Evolutionary conservation across 2,797 vertebrate species (phyloP).

Genomic region (Acipenser oxyrinchus): DNA sequence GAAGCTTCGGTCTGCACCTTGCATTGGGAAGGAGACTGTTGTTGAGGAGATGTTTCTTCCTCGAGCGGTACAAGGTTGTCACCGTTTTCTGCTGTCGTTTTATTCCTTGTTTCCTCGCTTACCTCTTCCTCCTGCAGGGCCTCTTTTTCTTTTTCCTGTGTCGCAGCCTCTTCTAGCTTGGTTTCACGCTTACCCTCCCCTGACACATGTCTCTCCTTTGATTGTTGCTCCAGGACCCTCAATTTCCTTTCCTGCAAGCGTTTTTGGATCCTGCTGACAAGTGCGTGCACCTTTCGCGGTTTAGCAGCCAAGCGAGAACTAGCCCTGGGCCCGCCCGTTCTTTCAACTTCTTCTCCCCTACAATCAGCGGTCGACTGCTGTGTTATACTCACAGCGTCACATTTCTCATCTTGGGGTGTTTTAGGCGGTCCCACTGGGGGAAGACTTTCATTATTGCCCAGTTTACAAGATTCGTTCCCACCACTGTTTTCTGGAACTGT

Average conservation of each 20-base stretch:
- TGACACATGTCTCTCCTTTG: constrained; percentile 5
- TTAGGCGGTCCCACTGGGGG: not conserved
- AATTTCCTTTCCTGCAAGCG: constrained; percentile 16
- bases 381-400: not conserved
- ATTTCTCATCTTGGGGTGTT: not conserved
- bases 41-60: constrained; percentile 1
- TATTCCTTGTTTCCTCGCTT: not conserved
- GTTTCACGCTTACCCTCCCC: not conserved
- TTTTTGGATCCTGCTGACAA: constrained; percentile 18
- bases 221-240: constrained; percentile 17
- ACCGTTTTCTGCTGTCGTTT: not conserved
- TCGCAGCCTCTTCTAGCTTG: constrained; percentile 7
- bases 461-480: not conserved
- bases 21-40: not conserved
- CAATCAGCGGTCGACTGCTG: not conserved
- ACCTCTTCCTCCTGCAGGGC: not conserved
- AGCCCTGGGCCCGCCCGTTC: not conserved
- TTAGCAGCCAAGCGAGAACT: constrained; percentile 23
- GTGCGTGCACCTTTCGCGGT: constrained; percentile 20
- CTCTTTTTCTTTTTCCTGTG: not conserved
- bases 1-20: constrained; percentile 10
- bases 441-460: not conserved
- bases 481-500: not conserved
- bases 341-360: not conserved
- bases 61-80: constrained; percentile 2